phyloP scores from a whole-genome alignment of 1,140 invertebrate genomes.

The Aleiodes sp. region DNA sequence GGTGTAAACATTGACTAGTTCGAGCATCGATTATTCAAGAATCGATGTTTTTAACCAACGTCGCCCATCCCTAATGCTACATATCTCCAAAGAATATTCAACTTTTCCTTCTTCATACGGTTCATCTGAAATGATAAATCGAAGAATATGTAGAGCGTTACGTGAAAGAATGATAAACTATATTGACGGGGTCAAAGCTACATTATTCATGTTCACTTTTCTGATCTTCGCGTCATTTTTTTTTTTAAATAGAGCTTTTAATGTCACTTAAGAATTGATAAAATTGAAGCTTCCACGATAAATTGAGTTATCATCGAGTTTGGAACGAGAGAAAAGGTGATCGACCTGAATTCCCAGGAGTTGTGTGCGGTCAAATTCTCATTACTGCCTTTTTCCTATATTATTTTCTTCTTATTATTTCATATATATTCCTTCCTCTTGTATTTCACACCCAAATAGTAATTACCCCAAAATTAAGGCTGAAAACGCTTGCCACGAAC shows the following conservation, averaged over 20 bases:
- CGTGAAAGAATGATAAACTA: background rate
- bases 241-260: background rate
- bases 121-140: slow-evolving; percentile 5
- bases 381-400: slow-evolving; percentile 8
- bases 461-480: slow-evolving; percentile 17
- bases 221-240: background rate
- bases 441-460: background rate
- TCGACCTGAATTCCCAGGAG: background rate
- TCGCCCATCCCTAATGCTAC: no score
- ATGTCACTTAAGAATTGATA: slow-evolving; percentile 7
- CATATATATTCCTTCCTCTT: background rate
- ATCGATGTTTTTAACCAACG: no score
- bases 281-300: background rate
- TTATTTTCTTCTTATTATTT: background rate
- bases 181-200: background rate
- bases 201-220: slow-evolving; percentile 3
- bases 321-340: background rate
- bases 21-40: no score
- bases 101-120: background rate
- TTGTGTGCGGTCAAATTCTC: background rate
- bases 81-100: no score
- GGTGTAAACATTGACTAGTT: no score
- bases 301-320: slow-evolving; percentile 9
- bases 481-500: background rate
- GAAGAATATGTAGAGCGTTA: slow-evolving; percentile 9